Conservation (phyloP, 2,113 vertebrate genomes). For the Crotalus tigris region DNA sequence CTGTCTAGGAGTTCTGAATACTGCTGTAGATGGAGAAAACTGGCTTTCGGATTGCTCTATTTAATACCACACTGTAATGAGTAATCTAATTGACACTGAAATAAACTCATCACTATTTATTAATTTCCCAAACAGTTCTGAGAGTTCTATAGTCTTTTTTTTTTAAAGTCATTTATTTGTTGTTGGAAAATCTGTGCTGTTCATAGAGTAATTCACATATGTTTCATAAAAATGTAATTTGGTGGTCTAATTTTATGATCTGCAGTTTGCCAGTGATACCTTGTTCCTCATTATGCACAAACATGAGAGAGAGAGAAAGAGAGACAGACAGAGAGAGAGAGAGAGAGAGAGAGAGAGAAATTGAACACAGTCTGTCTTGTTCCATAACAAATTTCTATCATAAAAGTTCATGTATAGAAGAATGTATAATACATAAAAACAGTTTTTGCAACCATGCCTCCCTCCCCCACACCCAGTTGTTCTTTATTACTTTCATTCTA, state of each 20-base stretch:
- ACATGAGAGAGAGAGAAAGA: not conserved
- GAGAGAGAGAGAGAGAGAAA: too few relatives aligned
- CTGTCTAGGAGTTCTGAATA: not conserved
- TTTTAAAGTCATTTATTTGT: not conserved
- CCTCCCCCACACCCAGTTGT: not conserved
- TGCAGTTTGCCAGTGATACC: constrained; percentile 16
- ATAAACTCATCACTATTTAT: not conserved
- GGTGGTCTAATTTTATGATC: not conserved
- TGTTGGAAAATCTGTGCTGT: not conserved
- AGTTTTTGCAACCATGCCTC: not conserved
- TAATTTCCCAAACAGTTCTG: not conserved
- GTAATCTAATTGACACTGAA: not conserved
- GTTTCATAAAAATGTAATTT: constrained; percentile 12
- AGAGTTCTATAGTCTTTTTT: not conserved
- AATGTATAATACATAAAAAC: constrained; percentile 14
- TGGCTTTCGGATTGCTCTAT: not conserved
- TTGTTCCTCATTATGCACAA: not conserved
- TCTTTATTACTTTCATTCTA: not conserved
- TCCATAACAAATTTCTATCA: too few relatives aligned
- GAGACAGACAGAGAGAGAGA: not conserved
- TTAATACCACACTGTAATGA: not conserved
- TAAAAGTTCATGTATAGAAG: not conserved
- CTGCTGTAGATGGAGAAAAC: not conserved
- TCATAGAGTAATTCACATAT: not conserved
- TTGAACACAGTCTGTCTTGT: too few relatives aligned